Evolutionary conservation across 2,888 invertebrate genomes (phyloP).

Genomic region (Calliphora vomitoria): DNA sequence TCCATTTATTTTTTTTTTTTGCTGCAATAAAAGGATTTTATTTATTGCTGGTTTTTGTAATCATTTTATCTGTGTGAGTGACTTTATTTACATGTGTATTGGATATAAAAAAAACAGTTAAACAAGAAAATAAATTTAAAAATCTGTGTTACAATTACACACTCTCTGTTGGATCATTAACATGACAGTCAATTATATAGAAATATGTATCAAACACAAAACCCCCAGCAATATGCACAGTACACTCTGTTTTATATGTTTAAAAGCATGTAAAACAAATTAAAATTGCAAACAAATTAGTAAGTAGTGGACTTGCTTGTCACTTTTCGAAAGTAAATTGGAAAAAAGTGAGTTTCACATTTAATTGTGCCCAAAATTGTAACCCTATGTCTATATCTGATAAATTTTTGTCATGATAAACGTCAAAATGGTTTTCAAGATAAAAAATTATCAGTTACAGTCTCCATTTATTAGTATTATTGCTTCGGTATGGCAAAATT

Average conservation of each 20-base stretch:
- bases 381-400: no score
- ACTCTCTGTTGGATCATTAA: slow-evolving; percentile 62
- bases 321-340: no score
- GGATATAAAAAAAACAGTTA: slow-evolving; percentile 48
- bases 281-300: no score
- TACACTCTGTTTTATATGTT: background rate
- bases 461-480: no score
- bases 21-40: slow-evolving; percentile 61
- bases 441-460: no score
- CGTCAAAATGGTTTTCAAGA: no score
- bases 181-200: slow-evolving; percentile 64
- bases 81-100: slow-evolving; percentile 3
- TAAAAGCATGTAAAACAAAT: slow-evolving; percentile 15
- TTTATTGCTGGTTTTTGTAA: slow-evolving; percentile 26
- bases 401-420: no score
- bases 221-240: no score
- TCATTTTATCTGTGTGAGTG: background rate
- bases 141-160: slow-evolving; percentile 64
- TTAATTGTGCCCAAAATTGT: no score
- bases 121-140: slow-evolving; percentile 58
- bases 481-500: no score
- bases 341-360: no score
- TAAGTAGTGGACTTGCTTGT: no score
- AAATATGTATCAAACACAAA: background rate
- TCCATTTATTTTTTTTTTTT: background rate